Conservation (phyloP, 1,140 invertebrate genomes). For the Zaprionus taronus region DNA sequence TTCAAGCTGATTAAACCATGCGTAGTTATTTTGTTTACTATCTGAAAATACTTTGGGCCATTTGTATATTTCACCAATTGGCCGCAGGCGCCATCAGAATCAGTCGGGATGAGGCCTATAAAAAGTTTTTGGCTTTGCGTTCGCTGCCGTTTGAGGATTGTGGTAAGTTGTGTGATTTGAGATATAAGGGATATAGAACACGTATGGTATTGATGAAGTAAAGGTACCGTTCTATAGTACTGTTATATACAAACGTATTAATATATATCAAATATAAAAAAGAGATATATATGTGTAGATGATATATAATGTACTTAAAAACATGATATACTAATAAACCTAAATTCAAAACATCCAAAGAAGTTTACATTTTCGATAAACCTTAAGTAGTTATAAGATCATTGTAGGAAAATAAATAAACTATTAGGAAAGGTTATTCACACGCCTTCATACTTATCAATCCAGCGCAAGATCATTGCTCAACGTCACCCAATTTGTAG, state of each 20-base stretch:
- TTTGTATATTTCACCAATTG: conserved; percentile 47
- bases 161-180: conserved; percentile 50
- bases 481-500: background rate
- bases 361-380: no score
- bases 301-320: no score
- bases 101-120: conserved; percentile 55
- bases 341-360: no score
- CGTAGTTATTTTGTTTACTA: conserved; percentile 59
- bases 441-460: background rate
- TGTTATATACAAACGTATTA: no score
- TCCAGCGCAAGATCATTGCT: background rate
- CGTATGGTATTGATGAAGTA: no score
- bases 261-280: no score
- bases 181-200: background rate
- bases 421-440: background rate
- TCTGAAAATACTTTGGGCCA: conserved; percentile 60
- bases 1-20: conserved; percentile 60
- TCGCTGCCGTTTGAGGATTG: conserved; percentile 73
- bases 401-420: background rate
- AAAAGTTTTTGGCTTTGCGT: conserved; percentile 54
- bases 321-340: no score
- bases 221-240: no score
- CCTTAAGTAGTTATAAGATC: no score
- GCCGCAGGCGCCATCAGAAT: conserved; percentile 33
- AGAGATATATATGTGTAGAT: no score